Evolutionary conservation across 2,797 vertebrate genomes (phyloP), one percentile per base, ranked within the genome.

Genomic region (Cryptoblepharus egeriae): DNA sequence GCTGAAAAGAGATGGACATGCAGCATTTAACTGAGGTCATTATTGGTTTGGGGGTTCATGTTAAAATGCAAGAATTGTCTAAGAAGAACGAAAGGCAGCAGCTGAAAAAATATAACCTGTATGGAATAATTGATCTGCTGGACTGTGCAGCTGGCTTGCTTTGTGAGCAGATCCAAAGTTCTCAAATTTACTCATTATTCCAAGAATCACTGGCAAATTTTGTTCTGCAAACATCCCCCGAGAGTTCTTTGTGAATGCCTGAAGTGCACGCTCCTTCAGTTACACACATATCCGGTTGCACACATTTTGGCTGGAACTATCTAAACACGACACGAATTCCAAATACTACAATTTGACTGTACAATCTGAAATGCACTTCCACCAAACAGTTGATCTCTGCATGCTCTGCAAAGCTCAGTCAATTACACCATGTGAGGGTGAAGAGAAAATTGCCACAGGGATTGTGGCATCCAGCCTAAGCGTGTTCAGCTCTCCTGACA

Each of bases 111-210:
- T 84, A 84, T 61, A 84, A 79, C 71, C 77, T 84, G 64, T 61
- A 84, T 84, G 71, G 72, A 84, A 84, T 84, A 84, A 84, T 75
- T 84, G 82, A 79, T 79, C 82, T 79, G 77, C 82, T 75, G 77
- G 77, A 79, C 79, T 84, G 82, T 84, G 82, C 82, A 84, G 82
- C 82, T 84, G 82, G 77, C 82, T 79, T 79, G 69, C 71, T 75
- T 84, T 79, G 55, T 79, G 82, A 75, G 55, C 64, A 75, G 63
- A 79, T 75, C 82, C 82, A 84, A 79, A 79, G 82, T 79, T 84
- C 82, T 84, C 82, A 84, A 84, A 84, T 84, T 67, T 79, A 84
- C 77, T 84, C 77, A 84, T 84, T 84, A 84, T 84, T 84, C 63
- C 82, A 84, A 79, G 75, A 84, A 84, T 79, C 77, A 79, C 82